Base-by-base conservation (phyloP, 1,140 invertebrate species). In the Ladona fulva region DNA sequence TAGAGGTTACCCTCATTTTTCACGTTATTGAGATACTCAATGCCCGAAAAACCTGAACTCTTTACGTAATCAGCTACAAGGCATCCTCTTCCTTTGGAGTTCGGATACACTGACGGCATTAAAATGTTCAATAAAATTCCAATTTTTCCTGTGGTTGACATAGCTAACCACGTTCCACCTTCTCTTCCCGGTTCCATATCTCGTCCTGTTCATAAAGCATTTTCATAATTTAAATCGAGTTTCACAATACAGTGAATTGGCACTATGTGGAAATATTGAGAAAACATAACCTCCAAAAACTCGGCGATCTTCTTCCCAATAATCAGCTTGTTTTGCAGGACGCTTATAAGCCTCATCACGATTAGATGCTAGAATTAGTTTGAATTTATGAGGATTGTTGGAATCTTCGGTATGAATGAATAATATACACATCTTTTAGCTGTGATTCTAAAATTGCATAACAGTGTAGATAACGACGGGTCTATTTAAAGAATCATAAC, bases 151-250 rank as follows among this genome's bases (percentile, higher is more conserved):
- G 88, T 89, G 42, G 82, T 81, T 74, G 85, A 88, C 44, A 93
- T 81, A 10, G 90, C 93, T 24, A 95, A 82, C 94, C 93, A 95
- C 12, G 92, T 92, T 6, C 93, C 93, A 25, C 91, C 91, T 85
- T 92, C 91, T 81, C 87, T 87, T 19, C 91, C 91, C 25, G 88
- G 85, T 83, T 92, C 89, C 84, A 93, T 84, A 84, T 95, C 93
- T 79, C 85, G 87, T 74, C 92, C 91, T 91, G 78, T 42, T 80
- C 29, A 75, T 82, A 78, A 66, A 83, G 79, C 74, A 78, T 81
- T 16, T 80, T 37, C 29, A 37, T 5, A 8, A n/a, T n/a, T n/a
- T n/a, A n/a, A n/a, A n/a, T n/a, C n/a, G n/a, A n/a, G n/a, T 42
- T 24, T 10, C 29, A 37, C 1, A 37, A 5, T 37, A 37, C 29